Percentiles rank a stretch among this genome's conserved stretches.
These are phyloP conservation scores for Coccyzus lansbergi DNA, from an alignment of 2,797 vertebrate species.

Conservation along the genomic window DNA sequence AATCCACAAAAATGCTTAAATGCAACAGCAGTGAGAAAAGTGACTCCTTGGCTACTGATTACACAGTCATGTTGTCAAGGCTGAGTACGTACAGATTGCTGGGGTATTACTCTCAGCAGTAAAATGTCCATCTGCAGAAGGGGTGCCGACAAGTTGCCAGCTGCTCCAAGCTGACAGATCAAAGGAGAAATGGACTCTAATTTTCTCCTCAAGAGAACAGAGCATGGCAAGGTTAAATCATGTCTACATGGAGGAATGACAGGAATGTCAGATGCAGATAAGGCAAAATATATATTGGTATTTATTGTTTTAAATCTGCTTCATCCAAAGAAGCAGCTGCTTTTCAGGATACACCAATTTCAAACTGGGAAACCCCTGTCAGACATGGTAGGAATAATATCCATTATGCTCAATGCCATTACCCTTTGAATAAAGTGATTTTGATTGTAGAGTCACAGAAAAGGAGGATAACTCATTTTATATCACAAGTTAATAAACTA, in stretches of 20 bases:
- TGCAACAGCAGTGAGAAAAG: neutral
- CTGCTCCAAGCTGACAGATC: slow-evolving; percentile 30
- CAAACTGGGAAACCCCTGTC: neutral
- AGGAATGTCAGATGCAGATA: neutral
- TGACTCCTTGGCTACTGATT: neutral
- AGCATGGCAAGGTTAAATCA: slow-evolving; percentile 36
- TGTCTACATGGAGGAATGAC: neutral
- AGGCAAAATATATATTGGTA: neutral
- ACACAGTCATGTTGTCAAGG: neutral
- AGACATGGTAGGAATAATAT: neutral
- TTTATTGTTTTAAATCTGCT: neutral
- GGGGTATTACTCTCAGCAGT: slow-evolving; percentile 9
- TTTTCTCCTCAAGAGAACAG: slow-evolving; percentile 28
- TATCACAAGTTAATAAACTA: neutral
- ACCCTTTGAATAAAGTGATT: neutral
- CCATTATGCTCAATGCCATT: neutral
- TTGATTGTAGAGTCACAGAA: neutral
- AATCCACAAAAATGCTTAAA: neutral
- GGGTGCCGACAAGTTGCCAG: slow-evolving; percentile 15
- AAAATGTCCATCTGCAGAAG: neutral
- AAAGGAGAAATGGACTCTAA: slow-evolving; percentile 22
- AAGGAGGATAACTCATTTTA: neutral
- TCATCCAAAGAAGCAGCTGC: neutral
- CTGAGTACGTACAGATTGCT: neutral
- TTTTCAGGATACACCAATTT: neutral